phyloP scores from a whole-genome alignment of 2,888 invertebrate species.

The Stenoptilia bipunctidactyla region DNA sequence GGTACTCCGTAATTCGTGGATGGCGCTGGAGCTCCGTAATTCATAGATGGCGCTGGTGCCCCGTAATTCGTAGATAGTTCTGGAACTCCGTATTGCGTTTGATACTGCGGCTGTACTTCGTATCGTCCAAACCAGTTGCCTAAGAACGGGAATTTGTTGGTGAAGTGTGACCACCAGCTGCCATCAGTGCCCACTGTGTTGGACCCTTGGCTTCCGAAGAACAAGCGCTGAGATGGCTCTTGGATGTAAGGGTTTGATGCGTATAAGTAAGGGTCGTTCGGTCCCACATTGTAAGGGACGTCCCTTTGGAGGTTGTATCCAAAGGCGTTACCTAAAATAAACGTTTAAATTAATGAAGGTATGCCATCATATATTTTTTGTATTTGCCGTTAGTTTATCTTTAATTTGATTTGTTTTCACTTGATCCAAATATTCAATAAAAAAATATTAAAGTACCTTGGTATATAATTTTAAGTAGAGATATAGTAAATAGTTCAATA shows the following conservation, averaged over 20 bases:
- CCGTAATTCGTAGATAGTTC: slow-evolving; percentile 22
- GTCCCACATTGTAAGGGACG: slow-evolving; percentile 41
- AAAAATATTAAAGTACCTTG: too few relatives aligned
- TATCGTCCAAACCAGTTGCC: slow-evolving; percentile 55
- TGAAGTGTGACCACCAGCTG: slow-evolving; percentile 42
- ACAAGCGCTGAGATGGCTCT: slow-evolving; percentile 47
- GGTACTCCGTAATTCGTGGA: slow-evolving; percentile 18
- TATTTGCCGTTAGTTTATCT: too few relatives aligned
- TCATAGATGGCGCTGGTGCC: slow-evolving; percentile 17
- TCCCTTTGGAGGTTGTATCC: slow-evolving; percentile 48
- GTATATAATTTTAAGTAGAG: too few relatives aligned
- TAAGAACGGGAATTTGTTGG: slow-evolving; percentile 57
- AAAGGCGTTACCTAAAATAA: slow-evolving; percentile 43
- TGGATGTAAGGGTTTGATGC: slow-evolving; percentile 30
- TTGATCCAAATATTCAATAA: too few relatives aligned
- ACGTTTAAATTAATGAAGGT: too few relatives aligned
- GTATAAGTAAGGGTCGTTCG: slow-evolving; percentile 40
- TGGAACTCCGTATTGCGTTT: slow-evolving; percentile 15
- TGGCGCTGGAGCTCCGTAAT: slow-evolving; percentile 19
- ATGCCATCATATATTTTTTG: too few relatives aligned
- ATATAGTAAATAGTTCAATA: too few relatives aligned
- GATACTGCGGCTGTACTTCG: slow-evolving; percentile 37
- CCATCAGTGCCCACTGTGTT: slow-evolving; percentile 61
- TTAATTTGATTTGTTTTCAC: too few relatives aligned
- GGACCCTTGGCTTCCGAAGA: slow-evolving; percentile 49